Evolutionary conservation across 2,797 vertebrate genomes (phyloP).

Genomic region (Scolopax bukidnonensis): DNA sequence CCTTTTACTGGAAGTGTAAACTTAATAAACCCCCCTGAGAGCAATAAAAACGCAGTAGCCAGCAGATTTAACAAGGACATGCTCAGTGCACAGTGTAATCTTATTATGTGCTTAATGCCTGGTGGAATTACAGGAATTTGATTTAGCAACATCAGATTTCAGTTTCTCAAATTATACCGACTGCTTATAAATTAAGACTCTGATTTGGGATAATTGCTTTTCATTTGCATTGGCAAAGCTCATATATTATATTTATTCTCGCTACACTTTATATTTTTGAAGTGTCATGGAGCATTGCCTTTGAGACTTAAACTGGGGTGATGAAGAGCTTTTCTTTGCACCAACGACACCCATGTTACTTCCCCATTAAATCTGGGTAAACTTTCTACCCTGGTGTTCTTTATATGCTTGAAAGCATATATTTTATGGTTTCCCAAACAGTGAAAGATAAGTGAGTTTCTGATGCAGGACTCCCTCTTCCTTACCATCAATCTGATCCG

Average conservation of each 20-base stretch:
- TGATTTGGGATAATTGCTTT: slow-evolving; percentile 71
- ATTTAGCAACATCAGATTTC: slow-evolving; percentile 76
- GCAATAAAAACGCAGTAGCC: slow-evolving; percentile 75
- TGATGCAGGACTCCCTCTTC: not conserved
- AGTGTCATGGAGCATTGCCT: slow-evolving; percentile 4
- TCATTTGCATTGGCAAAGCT: slow-evolving; percentile 70
- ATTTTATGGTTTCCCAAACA: slow-evolving; percentile 43
- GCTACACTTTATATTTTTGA: slow-evolving; percentile 41
- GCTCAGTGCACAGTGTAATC: slow-evolving; percentile 74
- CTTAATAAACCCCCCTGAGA: slow-evolving; percentile 74
- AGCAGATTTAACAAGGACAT: slow-evolving; percentile 76
- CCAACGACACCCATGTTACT: not conserved
- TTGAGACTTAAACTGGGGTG: slow-evolving; percentile 18
- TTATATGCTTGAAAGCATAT: slow-evolving; percentile 27
- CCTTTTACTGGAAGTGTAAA: slow-evolving; percentile 74
- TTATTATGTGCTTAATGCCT: slow-evolving; percentile 74
- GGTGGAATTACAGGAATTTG: slow-evolving; percentile 74
- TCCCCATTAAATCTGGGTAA: slow-evolving; percentile 5
- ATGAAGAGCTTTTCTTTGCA: slow-evolving; percentile 41
- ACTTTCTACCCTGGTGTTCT: slow-evolving; percentile 1
- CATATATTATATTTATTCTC: slow-evolving; percentile 39
- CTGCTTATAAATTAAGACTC: slow-evolving; percentile 66
- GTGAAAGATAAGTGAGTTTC: slow-evolving; percentile 24
- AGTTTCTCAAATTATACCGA: slow-evolving; percentile 72
- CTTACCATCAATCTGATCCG: not conserved